These are phyloP conservation scores for Lithophane semibrunnea DNA, from an alignment of 2,888 invertebrate genomes.

Conservation along the genomic window DNA sequence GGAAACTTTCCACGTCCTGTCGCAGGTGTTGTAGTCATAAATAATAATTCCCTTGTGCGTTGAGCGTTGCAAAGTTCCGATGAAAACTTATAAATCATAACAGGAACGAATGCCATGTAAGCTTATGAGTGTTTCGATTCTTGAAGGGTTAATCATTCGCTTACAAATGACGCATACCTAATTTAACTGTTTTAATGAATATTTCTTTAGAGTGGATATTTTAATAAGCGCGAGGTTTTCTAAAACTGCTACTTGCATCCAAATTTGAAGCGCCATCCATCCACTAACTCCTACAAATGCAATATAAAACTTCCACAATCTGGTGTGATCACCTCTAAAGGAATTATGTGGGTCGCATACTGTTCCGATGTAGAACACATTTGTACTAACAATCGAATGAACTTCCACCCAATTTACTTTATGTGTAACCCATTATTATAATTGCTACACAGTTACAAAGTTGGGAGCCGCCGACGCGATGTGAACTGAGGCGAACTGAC, in stretches of 20 bases:
- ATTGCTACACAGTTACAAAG: conserved; percentile 83
- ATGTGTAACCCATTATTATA: conserved; percentile 86
- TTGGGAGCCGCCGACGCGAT: conserved; percentile 72
- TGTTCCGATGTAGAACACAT: conserved; percentile 75
- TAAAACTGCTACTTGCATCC: neutral
- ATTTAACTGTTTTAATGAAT: neutral
- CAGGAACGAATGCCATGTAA: conserved; percentile 25
- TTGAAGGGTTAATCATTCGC: conserved; percentile 13
- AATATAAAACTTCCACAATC: conserved; percentile 58
- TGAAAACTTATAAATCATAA: conserved; percentile 62
- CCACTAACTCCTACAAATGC: conserved; percentile 13
- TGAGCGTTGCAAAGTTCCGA: conserved; percentile 73
- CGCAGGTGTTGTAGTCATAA: conserved; percentile 83
- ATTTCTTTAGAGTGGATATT: neutral
- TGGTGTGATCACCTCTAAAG: conserved; percentile 65
- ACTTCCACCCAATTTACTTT: conserved; percentile 85
- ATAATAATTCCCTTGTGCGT: conserved; percentile 75
- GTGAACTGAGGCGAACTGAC: conserved; percentile 75
- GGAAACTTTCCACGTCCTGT: conserved; percentile 83
- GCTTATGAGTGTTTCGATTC: conserved; percentile 30
- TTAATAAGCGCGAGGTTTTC: neutral
- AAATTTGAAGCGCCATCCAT: conserved; percentile 6
- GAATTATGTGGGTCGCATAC: conserved; percentile 72
- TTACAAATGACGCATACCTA: neutral
- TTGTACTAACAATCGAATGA: conserved; percentile 81